Evolutionary conservation across 2,888 invertebrate genomes (phyloP), one percentile per base, ranked within the genome.

Genomic region (Alsophila aescularia): DNA sequence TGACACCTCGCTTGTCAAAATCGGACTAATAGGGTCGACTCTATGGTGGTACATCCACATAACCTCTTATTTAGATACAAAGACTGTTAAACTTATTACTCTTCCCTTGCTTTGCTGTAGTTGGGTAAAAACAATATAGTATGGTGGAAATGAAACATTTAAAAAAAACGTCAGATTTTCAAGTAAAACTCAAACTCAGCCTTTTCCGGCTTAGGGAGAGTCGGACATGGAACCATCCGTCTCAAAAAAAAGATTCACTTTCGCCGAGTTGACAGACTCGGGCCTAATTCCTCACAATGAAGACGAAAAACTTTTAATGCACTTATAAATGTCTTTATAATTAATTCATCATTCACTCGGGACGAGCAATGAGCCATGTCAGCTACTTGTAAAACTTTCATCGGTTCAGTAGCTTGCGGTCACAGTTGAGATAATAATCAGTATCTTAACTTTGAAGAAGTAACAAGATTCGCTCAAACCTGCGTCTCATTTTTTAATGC

Each of bases 311-410:
- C 40, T 55, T 55, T 55, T 55, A 50, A 55, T 55, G 55, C 55
- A 55, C 50, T 55, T 55, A 49, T 57, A 52, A 57, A 57, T 57
- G 57, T 52, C 57, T 49, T 57, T 52, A 44, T 44, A 59, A 59
- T 56, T 53, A 60, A 53, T 60, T 56, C 52, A 50, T 60, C 53
- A 51, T 35, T 15, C 52, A 21, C 34, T 16, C 40, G 34, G 39
- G 41, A 29, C 14, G 31, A 31, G 44, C 43, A 57, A 52, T 56
- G 52, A 49, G 57, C 56, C 43, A 43, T 27, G 50, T 60, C 53
- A 53, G 56, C 47, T 52, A 48, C 58, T 56, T 40, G 52, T 29
- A 27, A 47, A 56, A 56, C 52, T 56, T 56, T 39, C 44, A 48
- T 29, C 55, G 47, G 48, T 43, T 52, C 49, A 40, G 8, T 35